These are phyloP conservation scores for Dallia pectoralis DNA, from an alignment of 2,797 vertebrate species.

Conservation along the genomic window DNA sequence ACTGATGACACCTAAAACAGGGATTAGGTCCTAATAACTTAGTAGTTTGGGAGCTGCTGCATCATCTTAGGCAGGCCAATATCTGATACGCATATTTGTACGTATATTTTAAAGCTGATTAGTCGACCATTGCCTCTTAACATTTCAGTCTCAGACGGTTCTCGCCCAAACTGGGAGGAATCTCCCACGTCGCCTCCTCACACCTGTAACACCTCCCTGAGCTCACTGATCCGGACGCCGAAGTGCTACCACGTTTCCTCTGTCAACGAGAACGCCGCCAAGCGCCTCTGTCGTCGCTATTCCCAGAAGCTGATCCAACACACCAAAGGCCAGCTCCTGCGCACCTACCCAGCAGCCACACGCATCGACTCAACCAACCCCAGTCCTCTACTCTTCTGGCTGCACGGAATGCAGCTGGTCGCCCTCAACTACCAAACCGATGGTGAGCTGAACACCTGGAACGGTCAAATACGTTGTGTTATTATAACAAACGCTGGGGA, in stretches of 20 bases:
- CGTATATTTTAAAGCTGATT: background rate
- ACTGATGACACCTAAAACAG: too few relatives aligned
- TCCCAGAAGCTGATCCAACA: constrained; percentile 96
- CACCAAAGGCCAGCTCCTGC: constrained; percentile 87
- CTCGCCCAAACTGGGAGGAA: constrained; percentile 87
- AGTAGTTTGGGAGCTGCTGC: background rate
- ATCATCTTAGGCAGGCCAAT: background rate
- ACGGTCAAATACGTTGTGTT: background rate
- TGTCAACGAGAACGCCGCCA: constrained; percentile 96
- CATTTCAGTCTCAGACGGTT: constrained; percentile 54
- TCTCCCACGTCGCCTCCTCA: constrained; percentile 68
- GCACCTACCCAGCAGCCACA: constrained; percentile 94
- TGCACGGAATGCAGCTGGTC: constrained; percentile 94
- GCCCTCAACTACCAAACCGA: constrained; percentile 98
- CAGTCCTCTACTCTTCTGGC: constrained; percentile 93
- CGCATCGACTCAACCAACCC: constrained; percentile 98
- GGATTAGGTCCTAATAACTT: background rate
- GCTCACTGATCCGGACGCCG: constrained; percentile 95
- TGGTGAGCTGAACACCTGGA: constrained; percentile 70
- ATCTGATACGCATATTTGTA: background rate
- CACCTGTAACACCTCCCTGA: constrained; percentile 83
- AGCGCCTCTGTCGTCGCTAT: constrained; percentile 91
- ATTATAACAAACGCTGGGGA: background rate
- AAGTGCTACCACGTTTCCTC: constrained; percentile 99
- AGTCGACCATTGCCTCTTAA: background rate